These are phyloP conservation scores for Pseudanteris insignis DNA, from an alignment of 2,888 invertebrate species.

Conservation along the genomic window DNA sequence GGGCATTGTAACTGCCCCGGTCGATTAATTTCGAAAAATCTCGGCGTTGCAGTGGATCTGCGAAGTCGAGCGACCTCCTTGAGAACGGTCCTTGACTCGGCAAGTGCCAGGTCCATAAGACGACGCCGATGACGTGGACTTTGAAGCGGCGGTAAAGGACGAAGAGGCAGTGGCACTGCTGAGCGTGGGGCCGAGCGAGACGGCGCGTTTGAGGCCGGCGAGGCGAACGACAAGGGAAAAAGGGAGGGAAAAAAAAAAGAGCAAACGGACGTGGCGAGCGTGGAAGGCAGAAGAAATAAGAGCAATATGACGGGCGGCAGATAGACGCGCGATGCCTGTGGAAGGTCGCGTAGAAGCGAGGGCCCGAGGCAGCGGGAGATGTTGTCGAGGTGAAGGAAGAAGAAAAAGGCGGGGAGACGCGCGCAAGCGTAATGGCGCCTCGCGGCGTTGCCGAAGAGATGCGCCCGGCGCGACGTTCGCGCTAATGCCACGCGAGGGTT, in stretches of 20 bases:
- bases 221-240: too few species aligned
- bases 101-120: constrained; percentile 48
- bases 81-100: constrained; percentile 66
- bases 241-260: constrained; percentile 21
- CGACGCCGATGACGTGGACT: constrained; percentile 33
- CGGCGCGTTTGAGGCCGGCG: constrained; percentile 1
- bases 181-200: constrained; percentile 12
- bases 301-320: constrained; percentile 36
- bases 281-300: constrained; percentile 41
- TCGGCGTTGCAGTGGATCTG: constrained; percentile 38
- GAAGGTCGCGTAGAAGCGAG: constrained; percentile 45
- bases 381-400: constrained; percentile 41
- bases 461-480: too few species aligned
- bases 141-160: constrained; percentile 40
- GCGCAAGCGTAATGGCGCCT: constrained; percentile 52
- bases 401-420: constrained; percentile 26
- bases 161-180: constrained; percentile 22
- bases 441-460: too few species aligned
- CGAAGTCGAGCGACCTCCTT: constrained; percentile 65
- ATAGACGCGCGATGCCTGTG: constrained; percentile 38
- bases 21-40: constrained; percentile 18
- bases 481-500: too few species aligned
- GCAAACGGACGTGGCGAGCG: too few species aligned
- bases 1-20: too few species aligned
- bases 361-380: constrained; percentile 35